Evolutionary conservation across 1,140 invertebrate species (phyloP), one percentile per base, ranked within the genome.

Genomic region (Plectrocnemia conspersa): DNA sequence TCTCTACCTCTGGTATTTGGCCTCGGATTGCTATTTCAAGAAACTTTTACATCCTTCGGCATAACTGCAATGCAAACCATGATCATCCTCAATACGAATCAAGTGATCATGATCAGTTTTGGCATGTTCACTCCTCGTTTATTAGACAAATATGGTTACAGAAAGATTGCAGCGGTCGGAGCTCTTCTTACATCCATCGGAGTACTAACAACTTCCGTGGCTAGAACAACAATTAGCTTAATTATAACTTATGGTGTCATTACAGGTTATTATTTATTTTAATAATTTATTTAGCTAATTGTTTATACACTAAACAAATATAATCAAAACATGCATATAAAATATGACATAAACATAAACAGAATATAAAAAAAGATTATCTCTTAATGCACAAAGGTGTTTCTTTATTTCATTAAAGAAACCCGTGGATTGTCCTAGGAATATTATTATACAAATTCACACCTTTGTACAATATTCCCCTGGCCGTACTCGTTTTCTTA

Each of bases 31-130:
- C 70, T 82, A 16, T 79, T 78, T 56, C 75, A 77, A 70, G 75
- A 78, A 53, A 74, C 73, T 10, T 81, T 82, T 25, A 56, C 65
- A 6, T 65, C 64, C 0, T 66, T 77, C 0, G 68, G 67, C 5
- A 68, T 81, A 25, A 68, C 76, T 7, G 74, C 76, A 1, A 79
- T 77, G 0, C 73, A 82, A 58, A 72, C 74, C 1, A 75, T 77
- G 2, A 66, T 80, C 16, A 78, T 84, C 10, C 75, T 82, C 24
- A 80, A 77, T 53, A 63, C 79, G 2, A 82, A 83, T 64, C 74
- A 79, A 65, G 77, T 78, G 2, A 74, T 82, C 60, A 82, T 82
- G 13, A 80, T 83, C 73, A 65, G 78, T 6, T 60, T 82, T n/a
- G 80, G 80, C 1, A 66, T 84, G 29, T 73, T 78, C 48, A 79